A percentile compares a stretch with the other conserved stretches of the same genome.
These are phyloP conservation scores for Cyprinodon tularosa DNA, from an alignment of 2,113 vertebrate genomes.

Conservation along the genomic window DNA sequence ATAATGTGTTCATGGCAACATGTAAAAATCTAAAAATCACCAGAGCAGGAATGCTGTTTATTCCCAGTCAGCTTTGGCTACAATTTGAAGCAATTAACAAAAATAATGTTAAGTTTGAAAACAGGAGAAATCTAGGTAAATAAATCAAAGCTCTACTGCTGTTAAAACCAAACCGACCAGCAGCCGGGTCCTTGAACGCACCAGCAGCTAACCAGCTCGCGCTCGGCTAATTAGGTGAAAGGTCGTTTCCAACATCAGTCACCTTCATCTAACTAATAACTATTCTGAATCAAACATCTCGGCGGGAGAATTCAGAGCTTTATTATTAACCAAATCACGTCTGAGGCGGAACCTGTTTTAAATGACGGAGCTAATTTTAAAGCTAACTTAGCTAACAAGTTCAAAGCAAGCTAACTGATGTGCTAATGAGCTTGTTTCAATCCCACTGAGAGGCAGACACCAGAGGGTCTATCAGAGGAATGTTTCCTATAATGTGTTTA, in stretches of 20 bases:
- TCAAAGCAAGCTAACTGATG: background rate
- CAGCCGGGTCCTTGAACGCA: conserved; percentile 20
- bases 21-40: too few species aligned
- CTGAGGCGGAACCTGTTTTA: background rate
- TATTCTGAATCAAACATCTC: background rate
- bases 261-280: conserved; percentile 8
- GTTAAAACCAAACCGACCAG: too few species aligned
- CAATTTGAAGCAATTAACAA: too few species aligned
- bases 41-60: too few species aligned
- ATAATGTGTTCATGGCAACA: too few species aligned
- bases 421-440: background rate
- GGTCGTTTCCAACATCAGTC: conserved; percentile 30
- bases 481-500: background rate
- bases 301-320: background rate
- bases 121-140: too few species aligned
- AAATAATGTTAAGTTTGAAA: too few species aligned
- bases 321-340: too few species aligned
- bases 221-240: conserved; percentile 54
- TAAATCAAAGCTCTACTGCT: too few species aligned
- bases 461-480: too few species aligned
- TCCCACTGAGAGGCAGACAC: background rate
- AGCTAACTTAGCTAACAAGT: background rate
- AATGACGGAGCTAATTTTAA: background rate
- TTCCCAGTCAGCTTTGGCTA: too few species aligned
- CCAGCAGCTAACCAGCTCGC: background rate